Base-by-base conservation (phyloP, 2,888 invertebrate genomes). In the Erannis defoliaria region DNA sequence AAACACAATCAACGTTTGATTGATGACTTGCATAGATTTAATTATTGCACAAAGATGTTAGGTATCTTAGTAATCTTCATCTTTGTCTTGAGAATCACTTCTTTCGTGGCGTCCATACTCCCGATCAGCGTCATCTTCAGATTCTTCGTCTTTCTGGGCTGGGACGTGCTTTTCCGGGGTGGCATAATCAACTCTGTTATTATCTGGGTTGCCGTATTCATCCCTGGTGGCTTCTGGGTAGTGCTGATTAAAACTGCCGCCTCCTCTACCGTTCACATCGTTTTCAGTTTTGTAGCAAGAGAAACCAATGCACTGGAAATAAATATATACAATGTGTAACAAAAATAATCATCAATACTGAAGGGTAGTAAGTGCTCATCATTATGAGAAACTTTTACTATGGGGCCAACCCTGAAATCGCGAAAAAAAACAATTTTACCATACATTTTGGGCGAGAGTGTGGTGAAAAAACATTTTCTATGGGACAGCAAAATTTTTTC, bases 211-310 rank as follows among this genome's bases (percentile, higher is more conserved):
- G 0, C 2, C 16, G 18, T 38, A 9, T 8, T 12, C 10, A 12
- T 12, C 10, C 12, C 10, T 10, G 12, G 40, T 19, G 5, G 12
- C 21, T 29, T 43, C 18, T 16, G 45, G 45, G 16, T 45, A 45
- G 9, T 23, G 12, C 45, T 45, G 26, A 9, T 45, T 16, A 3
- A 26, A 45, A 10, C 16, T 29, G 3, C 45, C 45, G 10, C 29
- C 29, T 1, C 9, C 16, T 26, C 10, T 2, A 10, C 29, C 14
- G n/a, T 2, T 26, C 16, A 10, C 8, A 1, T 16, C 29, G 16
- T 45, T 45, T 2, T 45, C 45, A 14, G 45, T 45, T 10, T 9
- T 16, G 16, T 26, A 29, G 29, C 45, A 45, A 10, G 45, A 45
- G 9, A 45, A 45, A 8, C 45, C 45, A 0, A 4, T 9, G 16